Evolutionary conservation across 2,888 invertebrate species (phyloP), one percentile per base, ranked within the genome.

Genomic region (Clepsis dumicolana): DNA sequence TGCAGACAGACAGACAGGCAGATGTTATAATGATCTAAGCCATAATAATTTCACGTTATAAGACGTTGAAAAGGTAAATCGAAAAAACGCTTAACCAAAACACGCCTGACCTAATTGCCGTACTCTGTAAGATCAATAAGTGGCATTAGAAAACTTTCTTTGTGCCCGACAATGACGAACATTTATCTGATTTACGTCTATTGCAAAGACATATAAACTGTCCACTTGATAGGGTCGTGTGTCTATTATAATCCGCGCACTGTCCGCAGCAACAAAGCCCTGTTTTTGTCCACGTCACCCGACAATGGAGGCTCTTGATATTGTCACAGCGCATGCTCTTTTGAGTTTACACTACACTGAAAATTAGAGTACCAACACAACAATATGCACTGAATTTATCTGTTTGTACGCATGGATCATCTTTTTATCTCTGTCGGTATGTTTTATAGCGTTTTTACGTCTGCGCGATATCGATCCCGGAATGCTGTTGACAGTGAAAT

Each of bases 301-400:
- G 77, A 90, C 91, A 90, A 90, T 83, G 81, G 85, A 77, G 76
- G 74, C 77, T 80, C 86, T 80, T 77, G 81, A 81, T 82, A 81
- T 87, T 88, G 88, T 91, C 89, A 86, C 85, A 83, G 87, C 87
- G 86, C 81, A 79, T 79, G 82, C 77, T 79, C 86, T 71, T 90
- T 92, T 91, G 88, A 90, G 86, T 92, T 93, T 90, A 90, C 91
- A 93, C 91, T 86, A 90, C 88, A 89, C 87, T 92, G 91, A 85
- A 89, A 93, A 91, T 91, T 90, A 81, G 88, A 93, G 93, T 90
- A 83, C 88, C 83, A 74, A 73, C 81, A 81, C 82, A 80, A 90
- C 90, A 90, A 90, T 88, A 87, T 86, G 86, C 81, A 84, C 85
- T 81, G 86, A 80, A 86, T 86, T 81, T 84, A 77, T 84, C 82